These are phyloP conservation scores for Sturnus vulgaris DNA, from an alignment of 2,113 vertebrate species.

Conservation along the genomic window DNA sequence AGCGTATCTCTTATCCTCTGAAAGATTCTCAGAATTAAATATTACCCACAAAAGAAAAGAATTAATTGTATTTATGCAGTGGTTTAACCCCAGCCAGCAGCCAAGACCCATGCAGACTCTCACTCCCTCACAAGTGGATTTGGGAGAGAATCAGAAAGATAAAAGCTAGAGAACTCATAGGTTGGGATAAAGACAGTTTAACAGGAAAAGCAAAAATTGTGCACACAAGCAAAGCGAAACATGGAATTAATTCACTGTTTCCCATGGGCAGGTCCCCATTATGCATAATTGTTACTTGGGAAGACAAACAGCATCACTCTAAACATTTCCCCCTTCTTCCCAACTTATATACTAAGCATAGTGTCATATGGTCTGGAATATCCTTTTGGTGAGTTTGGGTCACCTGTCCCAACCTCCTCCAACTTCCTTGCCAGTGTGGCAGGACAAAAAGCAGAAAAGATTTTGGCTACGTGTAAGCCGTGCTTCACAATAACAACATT, in stretches of 20 bases:
- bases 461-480: not conserved
- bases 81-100: not conserved
- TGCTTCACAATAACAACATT: not conserved
- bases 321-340: not conserved
- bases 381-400: not conserved
- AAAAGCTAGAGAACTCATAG: not conserved
- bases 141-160: not conserved
- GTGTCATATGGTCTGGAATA: not conserved
- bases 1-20: not conserved
- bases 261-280: not conserved
- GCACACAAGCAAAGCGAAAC: not conserved
- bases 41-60: not conserved
- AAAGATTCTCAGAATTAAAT: not conserved
- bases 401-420: not conserved
- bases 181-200: not conserved
- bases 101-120: not conserved
- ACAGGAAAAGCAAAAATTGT: not conserved
- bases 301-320: not conserved
- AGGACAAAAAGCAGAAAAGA: not conserved
- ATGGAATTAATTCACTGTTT: not conserved
- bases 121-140: not conserved
- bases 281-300: not conserved
- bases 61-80: not conserved
- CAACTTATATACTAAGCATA: not conserved
- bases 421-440: not conserved